A percentile compares a stretch with the other conserved stretches of the same genome.
Conservation (phyloP, 2,888 invertebrate genomes). For the Leistus spinibarbis region DNA sequence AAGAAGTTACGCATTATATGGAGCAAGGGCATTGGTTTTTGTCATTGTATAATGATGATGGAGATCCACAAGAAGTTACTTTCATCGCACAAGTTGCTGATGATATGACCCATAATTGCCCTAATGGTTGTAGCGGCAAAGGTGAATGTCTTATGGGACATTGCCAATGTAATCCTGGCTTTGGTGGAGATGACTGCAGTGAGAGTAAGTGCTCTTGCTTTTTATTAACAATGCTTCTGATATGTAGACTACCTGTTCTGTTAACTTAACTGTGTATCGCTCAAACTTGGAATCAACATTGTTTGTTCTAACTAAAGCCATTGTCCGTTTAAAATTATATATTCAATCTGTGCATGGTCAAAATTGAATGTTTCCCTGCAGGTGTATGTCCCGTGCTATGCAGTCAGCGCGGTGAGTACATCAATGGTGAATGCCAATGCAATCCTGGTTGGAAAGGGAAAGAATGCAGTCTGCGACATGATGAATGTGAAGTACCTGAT, state of each 20-base stretch:
- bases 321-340: neutral
- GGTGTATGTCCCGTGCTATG: slow-evolving; percentile 96
- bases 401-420: slow-evolving; percentile 95
- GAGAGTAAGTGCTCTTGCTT: slow-evolving; percentile 73
- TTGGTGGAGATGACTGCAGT: slow-evolving; percentile 94
- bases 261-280: neutral
- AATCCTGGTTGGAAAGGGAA: slow-evolving; percentile 98
- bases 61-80: slow-evolving; percentile 85
- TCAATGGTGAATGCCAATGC: slow-evolving; percentile 95
- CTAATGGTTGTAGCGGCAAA: slow-evolving; percentile 94
- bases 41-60: slow-evolving; percentile 94
- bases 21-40: slow-evolving; percentile 97
- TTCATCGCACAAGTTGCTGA: slow-evolving; percentile 85
- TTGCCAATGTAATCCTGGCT: slow-evolving; percentile 96
- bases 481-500: slow-evolving; percentile 95
- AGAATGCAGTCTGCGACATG: slow-evolving; percentile 92
- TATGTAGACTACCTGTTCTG: neutral
- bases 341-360: slow-evolving; percentile 6
- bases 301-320: neutral
- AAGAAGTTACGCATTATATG: slow-evolving; percentile 93
- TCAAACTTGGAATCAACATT: too few relatives aligned
- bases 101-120: slow-evolving; percentile 94
- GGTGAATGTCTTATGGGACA: slow-evolving; percentile 95
- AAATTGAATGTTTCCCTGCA: slow-evolving; percentile 53
- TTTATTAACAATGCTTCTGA: slow-evolving; percentile 2